phyloP scores from a whole-genome alignment of 2,888 invertebrate species.

The Andrena bucephala region DNA sequence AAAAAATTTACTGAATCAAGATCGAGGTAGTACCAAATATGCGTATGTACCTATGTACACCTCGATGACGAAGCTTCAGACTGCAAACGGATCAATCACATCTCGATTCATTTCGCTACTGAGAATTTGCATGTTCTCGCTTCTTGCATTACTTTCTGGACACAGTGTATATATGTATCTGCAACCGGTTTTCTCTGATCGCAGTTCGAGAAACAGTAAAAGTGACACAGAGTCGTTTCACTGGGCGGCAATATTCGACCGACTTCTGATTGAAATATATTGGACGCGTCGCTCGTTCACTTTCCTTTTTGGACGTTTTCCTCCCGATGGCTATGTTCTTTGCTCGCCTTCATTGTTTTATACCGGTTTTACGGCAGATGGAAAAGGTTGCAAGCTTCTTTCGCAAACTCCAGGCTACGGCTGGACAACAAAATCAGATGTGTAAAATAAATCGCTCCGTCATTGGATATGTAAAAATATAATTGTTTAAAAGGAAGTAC shows the following conservation, averaged over 20 bases:
- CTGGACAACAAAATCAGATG: neutral
- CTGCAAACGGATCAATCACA: too few relatives aligned
- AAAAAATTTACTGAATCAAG: neutral
- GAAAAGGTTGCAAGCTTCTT: conserved; percentile 3
- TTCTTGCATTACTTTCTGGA: neutral
- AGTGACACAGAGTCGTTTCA: conserved; percentile 7
- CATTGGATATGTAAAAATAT: too few relatives aligned
- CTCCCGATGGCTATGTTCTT: conserved; percentile 1
- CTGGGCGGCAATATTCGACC: conserved; percentile 5
- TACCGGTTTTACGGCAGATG: conserved; percentile 8
- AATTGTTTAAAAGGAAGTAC: too few relatives aligned
- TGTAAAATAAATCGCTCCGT: too few relatives aligned
- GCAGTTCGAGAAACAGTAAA: conserved; percentile 6
- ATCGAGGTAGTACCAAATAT: neutral
- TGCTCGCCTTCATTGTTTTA: conserved; percentile 19
- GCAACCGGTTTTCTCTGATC: conserved; percentile 34
- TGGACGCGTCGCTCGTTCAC: conserved; percentile 13
- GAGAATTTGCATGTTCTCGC: neutral
- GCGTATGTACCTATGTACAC: neutral
- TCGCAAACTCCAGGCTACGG: neutral
- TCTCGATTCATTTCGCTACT: neutral
- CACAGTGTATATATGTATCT: conserved; percentile 1
- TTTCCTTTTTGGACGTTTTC: conserved; percentile 15
- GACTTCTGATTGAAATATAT: conserved; percentile 37
- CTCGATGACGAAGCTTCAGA: neutral